Percentiles rank a stretch among this genome's conserved stretches.
These are phyloP conservation scores for Bungarus multicinctus DNA, from an alignment of 2,113 vertebrate species.

Conservation along the genomic window DNA sequence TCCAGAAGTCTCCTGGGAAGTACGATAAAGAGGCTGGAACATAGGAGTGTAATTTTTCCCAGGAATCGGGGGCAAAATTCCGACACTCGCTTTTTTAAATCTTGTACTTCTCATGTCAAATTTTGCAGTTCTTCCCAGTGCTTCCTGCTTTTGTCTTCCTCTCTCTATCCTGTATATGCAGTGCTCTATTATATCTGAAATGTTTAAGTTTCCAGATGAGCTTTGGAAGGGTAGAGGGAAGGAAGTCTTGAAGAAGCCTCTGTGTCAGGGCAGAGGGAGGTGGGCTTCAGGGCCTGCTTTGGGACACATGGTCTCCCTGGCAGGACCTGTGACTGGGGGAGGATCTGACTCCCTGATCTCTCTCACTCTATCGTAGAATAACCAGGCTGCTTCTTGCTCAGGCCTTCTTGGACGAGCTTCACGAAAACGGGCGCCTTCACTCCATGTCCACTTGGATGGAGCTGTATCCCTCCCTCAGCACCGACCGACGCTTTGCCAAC, in stretches of 20 bases:
- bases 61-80: background rate
- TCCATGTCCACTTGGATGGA: constrained; percentile 79
- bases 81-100: background rate
- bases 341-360: constrained; percentile 38
- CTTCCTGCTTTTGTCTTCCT: background rate
- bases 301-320: background rate
- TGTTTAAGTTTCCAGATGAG: background rate
- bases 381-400: constrained; percentile 55
- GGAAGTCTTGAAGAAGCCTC: background rate
- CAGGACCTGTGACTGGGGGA: background rate
- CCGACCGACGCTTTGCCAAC: constrained; percentile 72
- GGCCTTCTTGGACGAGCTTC: constrained; percentile 75
- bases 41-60: background rate
- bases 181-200: background rate
- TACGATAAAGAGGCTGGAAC: background rate
- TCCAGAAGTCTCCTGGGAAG: background rate
- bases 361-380: constrained; percentile 43
- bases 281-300: background rate
- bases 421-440: constrained; percentile 72
- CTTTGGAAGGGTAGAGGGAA: background rate
- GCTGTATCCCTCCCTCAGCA: constrained; percentile 72
- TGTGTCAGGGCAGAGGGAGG: background rate
- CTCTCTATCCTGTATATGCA: background rate
- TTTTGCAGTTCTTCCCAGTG: background rate
- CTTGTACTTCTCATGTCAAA: background rate